Conservation (phyloP, 2,113 vertebrate genomes). For the Amphiprion ocellaris region DNA sequence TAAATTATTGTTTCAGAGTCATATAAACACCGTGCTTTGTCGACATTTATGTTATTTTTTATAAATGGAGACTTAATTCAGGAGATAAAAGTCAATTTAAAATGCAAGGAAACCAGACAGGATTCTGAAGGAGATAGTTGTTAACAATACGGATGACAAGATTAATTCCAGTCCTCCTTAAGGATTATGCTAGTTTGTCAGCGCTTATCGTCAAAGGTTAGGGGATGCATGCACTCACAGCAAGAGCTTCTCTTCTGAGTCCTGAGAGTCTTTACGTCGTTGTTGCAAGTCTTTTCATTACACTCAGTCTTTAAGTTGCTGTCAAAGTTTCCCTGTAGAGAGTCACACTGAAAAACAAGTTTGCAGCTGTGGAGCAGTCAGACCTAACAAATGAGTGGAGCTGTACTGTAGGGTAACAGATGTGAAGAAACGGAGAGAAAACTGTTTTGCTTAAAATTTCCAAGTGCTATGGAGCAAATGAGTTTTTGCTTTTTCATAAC, state of each 20-base stretch:
- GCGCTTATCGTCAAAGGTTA: slow-evolving; percentile 55
- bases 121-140: slow-evolving; percentile 35
- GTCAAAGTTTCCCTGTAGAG: slow-evolving; percentile 25
- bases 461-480: slow-evolving; percentile 56
- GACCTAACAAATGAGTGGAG: slow-evolving; percentile 40
- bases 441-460: slow-evolving; percentile 61
- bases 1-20: slow-evolving; percentile 9
- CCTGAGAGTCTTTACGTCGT: slow-evolving; percentile 6
- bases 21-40: neutral
- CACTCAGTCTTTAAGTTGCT: slow-evolving; percentile 6
- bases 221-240: slow-evolving; percentile 14
- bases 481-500: slow-evolving; percentile 57
- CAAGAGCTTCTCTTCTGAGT: slow-evolving; percentile 11
- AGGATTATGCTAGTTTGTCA: slow-evolving; percentile 62
- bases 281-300: neutral
- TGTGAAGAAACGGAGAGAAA: slow-evolving; percentile 65
- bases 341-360: slow-evolving; percentile 36
- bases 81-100: slow-evolving; percentile 13
- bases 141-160: slow-evolving; percentile 53
- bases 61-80: slow-evolving; percentile 16
- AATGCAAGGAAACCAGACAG: slow-evolving; percentile 18
- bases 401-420: slow-evolving; percentile 50
- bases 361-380: slow-evolving; percentile 34
- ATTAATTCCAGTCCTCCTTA: slow-evolving; percentile 61
- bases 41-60: neutral